A percentile compares a stretch with the other conserved stretches of the same genome.
These are phyloP conservation scores for Peromyscus nudipes DNA, from an alignment of 2,797 vertebrate genomes.

Conservation along the genomic window DNA sequence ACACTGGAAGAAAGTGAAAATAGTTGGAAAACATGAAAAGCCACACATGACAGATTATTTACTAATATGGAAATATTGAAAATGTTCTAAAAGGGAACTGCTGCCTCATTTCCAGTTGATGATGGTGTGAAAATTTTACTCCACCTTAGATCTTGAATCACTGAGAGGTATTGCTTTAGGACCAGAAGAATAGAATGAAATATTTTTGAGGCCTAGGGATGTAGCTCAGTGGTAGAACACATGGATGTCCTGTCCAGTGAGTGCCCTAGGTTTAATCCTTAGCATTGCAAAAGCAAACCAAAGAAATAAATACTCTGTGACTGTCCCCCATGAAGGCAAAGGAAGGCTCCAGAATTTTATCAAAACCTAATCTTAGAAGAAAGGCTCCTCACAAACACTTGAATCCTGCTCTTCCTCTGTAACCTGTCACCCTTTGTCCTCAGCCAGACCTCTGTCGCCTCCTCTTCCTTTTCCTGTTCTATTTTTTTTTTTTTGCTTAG, in stretches of 20 bases:
- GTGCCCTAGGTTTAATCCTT: background rate
- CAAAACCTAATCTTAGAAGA: background rate
- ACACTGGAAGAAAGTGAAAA: slow-evolving; percentile 53
- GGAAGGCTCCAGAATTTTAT: slow-evolving; percentile 10
- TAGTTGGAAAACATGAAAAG: slow-evolving; percentile 72
- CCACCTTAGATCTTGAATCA: slow-evolving; percentile 3
- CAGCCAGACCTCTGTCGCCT: background rate
- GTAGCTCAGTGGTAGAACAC: background rate
- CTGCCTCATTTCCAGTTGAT: slow-evolving; percentile 64
- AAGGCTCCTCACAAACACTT: background rate
- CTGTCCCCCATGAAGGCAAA: background rate
- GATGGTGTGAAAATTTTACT: slow-evolving; percentile 56
- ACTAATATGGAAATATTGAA: slow-evolving; percentile 30
- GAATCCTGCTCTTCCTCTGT: background rate
- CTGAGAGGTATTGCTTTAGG: slow-evolving; percentile 28
- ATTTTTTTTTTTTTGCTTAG: background rate
- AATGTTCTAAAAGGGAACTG: slow-evolving; percentile 72
- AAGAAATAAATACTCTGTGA: background rate
- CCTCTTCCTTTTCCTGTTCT: background rate
- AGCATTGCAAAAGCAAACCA: background rate
- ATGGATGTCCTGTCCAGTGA: background rate
- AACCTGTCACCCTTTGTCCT: background rate
- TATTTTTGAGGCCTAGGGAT: background rate
- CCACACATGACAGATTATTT: slow-evolving; percentile 63
- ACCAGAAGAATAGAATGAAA: background rate